Conservation (phyloP, 2,113 vertebrate species). For the Leuciscus idus region DNA sequence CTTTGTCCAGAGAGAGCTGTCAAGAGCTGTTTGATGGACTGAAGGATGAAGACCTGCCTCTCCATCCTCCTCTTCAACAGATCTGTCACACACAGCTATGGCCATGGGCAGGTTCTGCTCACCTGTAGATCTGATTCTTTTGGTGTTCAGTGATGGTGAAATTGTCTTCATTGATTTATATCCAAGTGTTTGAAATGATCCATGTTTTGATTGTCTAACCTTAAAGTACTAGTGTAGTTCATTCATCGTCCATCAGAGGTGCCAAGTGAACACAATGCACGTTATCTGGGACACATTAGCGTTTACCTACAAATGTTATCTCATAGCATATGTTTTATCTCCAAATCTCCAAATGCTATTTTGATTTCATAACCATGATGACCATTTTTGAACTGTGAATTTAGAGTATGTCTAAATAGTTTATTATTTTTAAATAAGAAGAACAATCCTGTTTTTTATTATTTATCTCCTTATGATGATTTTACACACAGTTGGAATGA, state of each 20-base stretch:
- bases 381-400: neutral
- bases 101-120: constrained; percentile 16
- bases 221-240: neutral
- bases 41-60: constrained; percentile 32
- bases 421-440: neutral
- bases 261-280: too few species aligned
- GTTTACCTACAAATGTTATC: neutral
- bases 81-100: constrained; percentile 20
- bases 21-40: constrained; percentile 43
- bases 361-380: neutral
- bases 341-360: neutral
- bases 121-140: constrained; percentile 9
- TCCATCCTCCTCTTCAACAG: constrained; percentile 25
- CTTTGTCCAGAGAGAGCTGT: constrained; percentile 42
- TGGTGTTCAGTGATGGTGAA: constrained; percentile 43
- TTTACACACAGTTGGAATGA: neutral
- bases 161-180: constrained; percentile 57
- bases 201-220: neutral
- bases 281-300: neutral
- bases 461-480: neutral
- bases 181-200: neutral
- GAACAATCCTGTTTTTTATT: neutral
- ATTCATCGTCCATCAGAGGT: neutral
- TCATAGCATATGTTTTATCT: neutral
- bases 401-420: neutral